Evolutionary conservation across 1,140 invertebrate species (phyloP).

Genomic region (Sycophaga agraensis): DNA sequence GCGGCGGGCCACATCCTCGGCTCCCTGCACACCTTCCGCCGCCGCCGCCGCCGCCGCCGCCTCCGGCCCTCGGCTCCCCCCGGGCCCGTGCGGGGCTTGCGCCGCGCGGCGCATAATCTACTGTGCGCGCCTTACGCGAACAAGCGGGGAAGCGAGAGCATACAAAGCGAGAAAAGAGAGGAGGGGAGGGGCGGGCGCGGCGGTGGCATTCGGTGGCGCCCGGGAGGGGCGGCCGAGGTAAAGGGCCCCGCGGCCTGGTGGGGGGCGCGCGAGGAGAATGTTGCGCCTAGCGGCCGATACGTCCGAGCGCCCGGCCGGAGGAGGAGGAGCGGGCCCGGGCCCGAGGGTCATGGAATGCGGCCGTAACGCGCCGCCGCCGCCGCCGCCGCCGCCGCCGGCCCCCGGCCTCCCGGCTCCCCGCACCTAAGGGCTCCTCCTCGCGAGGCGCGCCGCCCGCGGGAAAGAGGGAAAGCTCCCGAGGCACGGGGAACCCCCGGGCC

Average conservation of each 20-base stretch:
- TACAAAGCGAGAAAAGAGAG: constrained; percentile 8
- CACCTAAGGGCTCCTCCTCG: too few species aligned
- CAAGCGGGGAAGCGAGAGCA: not conserved
- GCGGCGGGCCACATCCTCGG: too few species aligned
- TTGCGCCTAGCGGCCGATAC: constrained; percentile 25
- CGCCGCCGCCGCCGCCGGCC: too few species aligned
- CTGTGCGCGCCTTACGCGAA: constrained; percentile 9
- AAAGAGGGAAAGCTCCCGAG: too few species aligned
- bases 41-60: not conserved
- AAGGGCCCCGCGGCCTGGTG: constrained; percentile 38
- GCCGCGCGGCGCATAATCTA: not conserved
- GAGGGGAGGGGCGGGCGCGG: constrained; percentile 5
- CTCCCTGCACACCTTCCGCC: not conserved
- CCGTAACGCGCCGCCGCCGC: constrained; percentile 43
- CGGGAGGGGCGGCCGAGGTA: constrained; percentile 31
- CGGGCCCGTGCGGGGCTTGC: not conserved
- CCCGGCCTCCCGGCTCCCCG: too few species aligned
- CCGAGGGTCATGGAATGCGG: constrained; percentile 53
- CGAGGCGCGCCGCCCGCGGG: too few species aligned
- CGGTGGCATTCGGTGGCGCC: constrained; percentile 47
- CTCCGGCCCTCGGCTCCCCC: too few species aligned
- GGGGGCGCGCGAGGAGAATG: constrained; percentile 21
- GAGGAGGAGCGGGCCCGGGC: constrained; percentile 27
- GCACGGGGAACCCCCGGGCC: constrained; percentile 50
- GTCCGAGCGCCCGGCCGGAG: constrained; percentile 4